A percentile compares a stretch with the other conserved stretches of the same genome.
These are phyloP conservation scores for Aulostomus chinensis DNA, from an alignment of 2,797 vertebrate species.

Conservation along the genomic window DNA sequence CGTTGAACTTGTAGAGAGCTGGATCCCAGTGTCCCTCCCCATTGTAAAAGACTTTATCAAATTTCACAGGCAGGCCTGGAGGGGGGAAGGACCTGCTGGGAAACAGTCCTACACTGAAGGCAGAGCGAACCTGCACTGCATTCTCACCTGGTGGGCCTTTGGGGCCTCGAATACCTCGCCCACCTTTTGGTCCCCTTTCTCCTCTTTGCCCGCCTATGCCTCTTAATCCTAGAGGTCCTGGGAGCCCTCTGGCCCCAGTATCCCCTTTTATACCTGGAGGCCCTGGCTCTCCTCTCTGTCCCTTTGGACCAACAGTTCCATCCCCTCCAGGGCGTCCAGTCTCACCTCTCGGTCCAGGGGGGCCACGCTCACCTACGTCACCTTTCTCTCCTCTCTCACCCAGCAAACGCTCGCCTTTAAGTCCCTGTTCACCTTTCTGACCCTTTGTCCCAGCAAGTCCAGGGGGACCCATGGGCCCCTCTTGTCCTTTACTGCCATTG, in stretches of 20 bases:
- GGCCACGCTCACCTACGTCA: constrained; percentile 80
- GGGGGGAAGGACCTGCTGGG: constrained; percentile 89
- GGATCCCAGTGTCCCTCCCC: constrained; percentile 89
- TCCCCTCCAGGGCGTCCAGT: constrained; percentile 77
- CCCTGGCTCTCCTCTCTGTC: constrained; percentile 82
- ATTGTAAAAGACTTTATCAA: constrained; percentile 91
- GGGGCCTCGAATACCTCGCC: constrained; percentile 80
- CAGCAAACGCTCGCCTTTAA: constrained; percentile 79
- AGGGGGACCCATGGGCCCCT: constrained; percentile 84
- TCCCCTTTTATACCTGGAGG: constrained; percentile 85
- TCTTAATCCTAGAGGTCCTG: constrained; percentile 82
- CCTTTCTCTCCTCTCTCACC: constrained; percentile 85
- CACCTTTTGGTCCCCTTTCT: constrained; percentile 84
- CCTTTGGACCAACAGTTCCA: constrained; percentile 79
- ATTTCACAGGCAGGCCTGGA: constrained; percentile 87
- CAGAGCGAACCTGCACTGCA: constrained; percentile 69
- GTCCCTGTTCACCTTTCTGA: constrained; percentile 79
- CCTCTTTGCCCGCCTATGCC: constrained; percentile 85
- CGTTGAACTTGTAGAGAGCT: constrained; percentile 87
- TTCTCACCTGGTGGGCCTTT: constrained; percentile 84
- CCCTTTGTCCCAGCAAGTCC: constrained; percentile 87
- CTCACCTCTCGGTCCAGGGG: constrained; percentile 83
- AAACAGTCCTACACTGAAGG: constrained; percentile 91
- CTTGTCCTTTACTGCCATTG: constrained; percentile 83
- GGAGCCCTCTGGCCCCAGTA: constrained; percentile 73